Percentiles rank a stretch among this genome's conserved stretches.
Conservation (phyloP, 53 echinoderm and acorn worm genomes). For the Stichopus horrens region DNA sequence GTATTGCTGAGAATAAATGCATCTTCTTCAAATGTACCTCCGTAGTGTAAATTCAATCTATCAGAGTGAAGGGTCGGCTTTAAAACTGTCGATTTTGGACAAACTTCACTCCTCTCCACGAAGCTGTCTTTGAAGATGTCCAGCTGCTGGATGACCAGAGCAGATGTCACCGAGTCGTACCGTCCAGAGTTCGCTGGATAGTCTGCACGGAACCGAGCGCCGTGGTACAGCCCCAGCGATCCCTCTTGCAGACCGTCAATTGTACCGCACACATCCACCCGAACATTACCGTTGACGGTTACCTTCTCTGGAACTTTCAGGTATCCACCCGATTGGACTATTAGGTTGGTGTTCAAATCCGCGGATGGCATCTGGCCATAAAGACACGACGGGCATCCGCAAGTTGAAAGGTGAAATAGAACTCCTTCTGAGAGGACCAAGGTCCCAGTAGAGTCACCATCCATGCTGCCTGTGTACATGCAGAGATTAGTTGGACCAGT, state of each 20-base stretch:
- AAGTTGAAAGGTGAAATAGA: slow-evolving; percentile 46
- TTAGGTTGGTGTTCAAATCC: slow-evolving; percentile 58
- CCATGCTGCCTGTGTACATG: slow-evolving; percentile 18
- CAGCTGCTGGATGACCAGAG: slow-evolving; percentile 29
- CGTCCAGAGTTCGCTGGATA: slow-evolving; percentile 58
- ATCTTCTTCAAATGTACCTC: slow-evolving; percentile 45
- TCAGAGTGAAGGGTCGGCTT: slow-evolving; percentile 54
- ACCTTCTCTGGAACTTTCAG: slow-evolving; percentile 58
- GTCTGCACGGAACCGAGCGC: slow-evolving; percentile 57
- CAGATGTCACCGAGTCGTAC: neutral
- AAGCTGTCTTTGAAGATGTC: slow-evolving; percentile 52
- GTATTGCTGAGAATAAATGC: slow-evolving; percentile 29
- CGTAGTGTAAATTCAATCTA: slow-evolving; percentile 54
- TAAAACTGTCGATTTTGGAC: slow-evolving; percentile 33
- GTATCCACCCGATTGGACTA: slow-evolving; percentile 46
- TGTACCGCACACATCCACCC: slow-evolving; percentile 73
- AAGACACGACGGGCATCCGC: slow-evolving; percentile 64
- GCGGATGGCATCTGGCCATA: slow-evolving; percentile 45
- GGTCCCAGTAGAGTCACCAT: slow-evolving; percentile 42
- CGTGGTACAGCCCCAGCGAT: slow-evolving; percentile 50
- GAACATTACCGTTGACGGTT: slow-evolving; percentile 60
- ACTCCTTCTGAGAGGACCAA: neutral
- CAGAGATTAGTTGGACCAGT: slow-evolving; percentile 14
- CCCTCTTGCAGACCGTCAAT: slow-evolving; percentile 66
- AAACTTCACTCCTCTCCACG: slow-evolving; percentile 40